phyloP scores from a whole-genome alignment of 2,113 vertebrate genomes.

The Prinia subflava region DNA sequence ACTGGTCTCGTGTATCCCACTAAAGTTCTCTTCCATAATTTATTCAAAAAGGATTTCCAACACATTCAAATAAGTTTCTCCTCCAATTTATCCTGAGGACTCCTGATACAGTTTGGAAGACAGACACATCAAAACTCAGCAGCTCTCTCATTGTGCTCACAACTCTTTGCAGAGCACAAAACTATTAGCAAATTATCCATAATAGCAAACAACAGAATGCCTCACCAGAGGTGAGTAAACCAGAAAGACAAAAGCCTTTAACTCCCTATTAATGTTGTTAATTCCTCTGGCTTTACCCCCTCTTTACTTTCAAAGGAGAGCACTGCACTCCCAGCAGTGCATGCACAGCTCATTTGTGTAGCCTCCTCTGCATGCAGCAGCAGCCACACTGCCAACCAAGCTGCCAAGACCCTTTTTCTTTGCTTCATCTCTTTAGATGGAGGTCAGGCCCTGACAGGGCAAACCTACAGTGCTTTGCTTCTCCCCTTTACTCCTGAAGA shows the following conservation, averaged over 20 bases:
- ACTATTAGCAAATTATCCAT: not conserved
- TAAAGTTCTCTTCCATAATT: not conserved
- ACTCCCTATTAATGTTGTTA: not conserved
- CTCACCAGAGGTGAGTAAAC: not conserved
- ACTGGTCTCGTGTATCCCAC: not conserved
- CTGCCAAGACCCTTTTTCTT: not conserved
- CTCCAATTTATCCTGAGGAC: not conserved
- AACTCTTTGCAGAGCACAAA: rapidly evolving
- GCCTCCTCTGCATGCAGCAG: not conserved
- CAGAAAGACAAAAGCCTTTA: not conserved
- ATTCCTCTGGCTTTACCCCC: not conserved
- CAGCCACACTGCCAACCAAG: not conserved
- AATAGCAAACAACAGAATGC: not conserved
- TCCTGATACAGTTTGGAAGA: not conserved
- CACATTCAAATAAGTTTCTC: not conserved
- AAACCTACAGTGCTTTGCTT: not conserved
- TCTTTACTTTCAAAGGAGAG: not conserved
- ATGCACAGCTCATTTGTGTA: not conserved
- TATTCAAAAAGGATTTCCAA: not conserved
- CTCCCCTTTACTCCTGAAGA: not conserved
- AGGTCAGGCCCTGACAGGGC: not conserved
- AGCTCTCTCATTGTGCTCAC: not conserved
- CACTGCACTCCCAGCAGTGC: not conserved
- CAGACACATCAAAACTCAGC: not conserved
- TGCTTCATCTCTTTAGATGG: not conserved